Conservation (phyloP, 2,113 vertebrate genomes). For the Sarotherodon lohbergeri region DNA sequence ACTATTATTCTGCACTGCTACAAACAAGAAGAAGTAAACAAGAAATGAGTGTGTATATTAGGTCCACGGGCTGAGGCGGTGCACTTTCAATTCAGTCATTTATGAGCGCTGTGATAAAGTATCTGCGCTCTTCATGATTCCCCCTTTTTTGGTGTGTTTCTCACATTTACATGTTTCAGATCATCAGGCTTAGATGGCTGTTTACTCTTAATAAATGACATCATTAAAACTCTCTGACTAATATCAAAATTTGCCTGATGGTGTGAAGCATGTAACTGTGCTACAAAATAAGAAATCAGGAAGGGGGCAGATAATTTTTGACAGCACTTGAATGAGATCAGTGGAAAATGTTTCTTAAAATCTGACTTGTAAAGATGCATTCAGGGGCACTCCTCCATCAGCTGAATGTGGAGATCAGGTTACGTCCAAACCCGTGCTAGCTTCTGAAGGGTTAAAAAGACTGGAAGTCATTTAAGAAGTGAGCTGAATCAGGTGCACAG, state of each 20-base stretch:
- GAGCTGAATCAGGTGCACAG: not conserved
- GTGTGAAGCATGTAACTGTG: not conserved
- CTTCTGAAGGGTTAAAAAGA: not conserved
- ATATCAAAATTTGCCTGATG: not conserved
- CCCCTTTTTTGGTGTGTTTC: not conserved
- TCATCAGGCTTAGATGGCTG: not conserved
- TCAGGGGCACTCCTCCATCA: not conserved
- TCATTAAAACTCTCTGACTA: not conserved
- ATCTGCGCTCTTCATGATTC: not conserved
- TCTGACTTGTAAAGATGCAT: not conserved
- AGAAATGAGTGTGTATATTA: not conserved
- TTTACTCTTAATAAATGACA: not conserved
- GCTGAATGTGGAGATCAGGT: slow-evolving; percentile 3
- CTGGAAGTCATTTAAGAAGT: not conserved
- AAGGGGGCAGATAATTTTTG: not conserved
- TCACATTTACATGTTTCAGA: not conserved
- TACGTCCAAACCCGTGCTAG: not conserved
- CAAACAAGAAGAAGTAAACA: not conserved
- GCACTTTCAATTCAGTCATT: not conserved
- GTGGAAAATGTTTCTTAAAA: not conserved
- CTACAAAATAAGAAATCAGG: not conserved
- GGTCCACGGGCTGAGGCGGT: not conserved
- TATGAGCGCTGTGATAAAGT: not conserved
- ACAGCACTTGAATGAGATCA: not conserved
- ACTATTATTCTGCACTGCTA: slow-evolving; percentile 32